Evolutionary conservation across 2,888 invertebrate genomes (phyloP).

Genomic region (Branchipolynoe longqiensis): DNA sequence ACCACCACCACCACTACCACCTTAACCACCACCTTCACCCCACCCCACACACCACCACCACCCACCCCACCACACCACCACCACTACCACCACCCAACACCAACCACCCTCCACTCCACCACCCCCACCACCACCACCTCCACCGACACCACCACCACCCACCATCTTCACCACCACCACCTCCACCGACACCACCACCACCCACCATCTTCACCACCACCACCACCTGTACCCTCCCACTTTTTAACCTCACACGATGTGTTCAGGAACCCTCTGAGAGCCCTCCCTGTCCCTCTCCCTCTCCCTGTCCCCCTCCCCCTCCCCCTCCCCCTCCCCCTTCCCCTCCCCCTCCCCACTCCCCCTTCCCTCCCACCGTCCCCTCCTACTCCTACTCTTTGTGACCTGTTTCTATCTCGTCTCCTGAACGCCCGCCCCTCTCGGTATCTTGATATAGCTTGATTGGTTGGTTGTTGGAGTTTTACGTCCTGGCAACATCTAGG

Average conservation of each 20-base stretch:
- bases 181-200: background rate
- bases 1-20: no score
- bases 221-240: background rate
- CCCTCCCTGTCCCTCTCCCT: background rate
- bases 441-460: no score
- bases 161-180: background rate
- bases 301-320: background rate
- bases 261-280: background rate
- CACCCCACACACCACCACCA: no score
- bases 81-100: background rate
- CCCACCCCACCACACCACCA: background rate
- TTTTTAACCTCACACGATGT: background rate
- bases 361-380: background rate
- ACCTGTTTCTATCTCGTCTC: no score
- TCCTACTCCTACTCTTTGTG: no score
- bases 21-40: no score
- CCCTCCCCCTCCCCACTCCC: background rate
- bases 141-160: no score
- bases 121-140: no score
- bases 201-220: background rate
- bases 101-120: background rate
- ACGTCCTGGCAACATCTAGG: no score
- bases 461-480: no score
- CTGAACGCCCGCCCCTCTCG: no score
- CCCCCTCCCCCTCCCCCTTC: background rate